Evolutionary conservation across 2,888 invertebrate species (phyloP), one percentile per base, ranked within the genome.

Genomic region (Cheilosia urbana): DNA sequence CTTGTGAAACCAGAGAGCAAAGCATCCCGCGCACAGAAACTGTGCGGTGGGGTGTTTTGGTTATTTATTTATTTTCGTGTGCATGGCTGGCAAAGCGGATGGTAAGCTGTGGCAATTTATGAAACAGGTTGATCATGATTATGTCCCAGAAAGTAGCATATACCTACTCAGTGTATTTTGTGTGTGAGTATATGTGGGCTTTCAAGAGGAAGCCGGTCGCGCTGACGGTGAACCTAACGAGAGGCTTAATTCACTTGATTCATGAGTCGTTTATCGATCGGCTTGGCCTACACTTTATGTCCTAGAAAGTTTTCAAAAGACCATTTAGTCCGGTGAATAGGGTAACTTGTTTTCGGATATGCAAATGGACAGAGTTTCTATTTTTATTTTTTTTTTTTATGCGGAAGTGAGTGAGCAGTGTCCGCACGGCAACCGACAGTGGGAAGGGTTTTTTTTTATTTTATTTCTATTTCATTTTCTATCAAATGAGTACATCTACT

Each of bases 81-180:
- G 49, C 24, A 15, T 5, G 24, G 30, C 51, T 63, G 27, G 53
- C 75, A 34, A 75, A 69, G 72, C 78, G 78, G 57, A 68, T 40
- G 62, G 30, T 69, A 34, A 76, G 77, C 53, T 51, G 51, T 84
- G 79, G 80, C 80, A 75, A 60, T 75, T 84, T 84, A 65, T 66
- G 84, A 84, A 84, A 84, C 84, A 84, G 84, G 84, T 84, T 84
- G 80, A 75, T 84, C 84, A 84, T 84, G 80, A 84, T 84, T 80
- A 65, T 84, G 84, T 84, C 80, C 80, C 80, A 80, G 84, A 84
- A 76, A 84, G 19, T 65, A 47, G 47, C 47, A 57, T 45, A 57
- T 45, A 57, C 30, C 55, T 53, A 30, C 47, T 68, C 73, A 63
- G 66, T 77, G 72, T 34, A 60, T 19, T 30, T 9, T 30, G 30